Conservation (phyloP, 2,888 invertebrate genomes). For the Drosophila rellima region DNA sequence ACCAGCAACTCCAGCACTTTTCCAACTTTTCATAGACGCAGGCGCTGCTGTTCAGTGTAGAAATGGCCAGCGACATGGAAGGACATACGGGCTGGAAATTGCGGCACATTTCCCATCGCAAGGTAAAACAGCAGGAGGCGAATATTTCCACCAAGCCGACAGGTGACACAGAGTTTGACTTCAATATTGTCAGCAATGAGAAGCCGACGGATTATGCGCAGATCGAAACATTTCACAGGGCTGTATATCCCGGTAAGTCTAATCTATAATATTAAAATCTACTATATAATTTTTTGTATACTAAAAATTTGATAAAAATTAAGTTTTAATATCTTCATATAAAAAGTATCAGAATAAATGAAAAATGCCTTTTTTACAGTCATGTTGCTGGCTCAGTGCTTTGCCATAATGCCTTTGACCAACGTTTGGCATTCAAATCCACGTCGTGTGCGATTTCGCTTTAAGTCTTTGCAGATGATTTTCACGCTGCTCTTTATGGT, state of each 20-base stretch:
- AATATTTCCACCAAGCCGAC: constrained; percentile 18
- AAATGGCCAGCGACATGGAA: constrained; percentile 57
- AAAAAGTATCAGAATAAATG: no score
- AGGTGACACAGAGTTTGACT: constrained; percentile 27
- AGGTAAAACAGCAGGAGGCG: constrained; percentile 5
- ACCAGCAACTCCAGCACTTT: constrained; percentile 23
- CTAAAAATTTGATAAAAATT: not conserved
- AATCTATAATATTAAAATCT: no score
- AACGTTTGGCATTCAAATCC: constrained; percentile 86
- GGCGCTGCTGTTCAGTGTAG: constrained; percentile 45
- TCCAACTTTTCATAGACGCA: constrained; percentile 3
- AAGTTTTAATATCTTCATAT: not conserved
- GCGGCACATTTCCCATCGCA: constrained; percentile 36
- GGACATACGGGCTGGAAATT: constrained; percentile 53
- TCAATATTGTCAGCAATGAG: constrained; percentile 35
- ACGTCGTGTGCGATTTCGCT: constrained; percentile 71
- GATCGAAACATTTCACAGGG: constrained; percentile 86
- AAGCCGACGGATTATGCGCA: constrained; percentile 43
- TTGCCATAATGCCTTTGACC: constrained; percentile 87
- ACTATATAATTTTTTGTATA: no score
- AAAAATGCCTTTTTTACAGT: constrained; percentile 70
- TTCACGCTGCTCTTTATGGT: constrained; percentile 64
- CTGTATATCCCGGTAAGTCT: constrained; percentile 85
- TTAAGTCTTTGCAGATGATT: constrained; percentile 73
- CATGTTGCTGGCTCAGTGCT: constrained; percentile 86